Conservation (phyloP, 2,797 vertebrate genomes). For the Alca torda region DNA sequence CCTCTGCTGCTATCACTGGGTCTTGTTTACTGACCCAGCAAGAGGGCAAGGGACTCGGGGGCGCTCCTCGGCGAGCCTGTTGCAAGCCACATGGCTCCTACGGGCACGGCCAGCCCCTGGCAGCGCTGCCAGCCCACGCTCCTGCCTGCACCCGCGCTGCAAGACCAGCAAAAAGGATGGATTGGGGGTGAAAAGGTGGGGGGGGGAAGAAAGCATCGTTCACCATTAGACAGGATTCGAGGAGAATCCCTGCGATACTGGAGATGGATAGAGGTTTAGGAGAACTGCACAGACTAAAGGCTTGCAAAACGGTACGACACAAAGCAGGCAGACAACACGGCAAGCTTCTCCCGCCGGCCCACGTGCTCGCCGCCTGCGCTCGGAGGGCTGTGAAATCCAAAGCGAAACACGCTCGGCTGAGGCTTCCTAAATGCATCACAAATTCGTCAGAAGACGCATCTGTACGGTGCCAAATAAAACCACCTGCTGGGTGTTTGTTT, state of each 20-base stretch:
- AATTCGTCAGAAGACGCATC: background rate
- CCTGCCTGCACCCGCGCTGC: accelerated
- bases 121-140: background rate
- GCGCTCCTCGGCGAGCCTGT: background rate
- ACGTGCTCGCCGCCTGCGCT: accelerated
- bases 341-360: accelerated
- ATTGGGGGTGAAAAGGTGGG: background rate
- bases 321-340: background rate
- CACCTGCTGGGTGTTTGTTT: constrained; percentile 14
- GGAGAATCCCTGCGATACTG: background rate
- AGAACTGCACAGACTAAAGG: background rate
- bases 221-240: background rate
- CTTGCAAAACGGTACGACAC: background rate
- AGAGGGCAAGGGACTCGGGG: background rate
- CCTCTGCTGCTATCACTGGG: background rate
- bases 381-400: background rate
- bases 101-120: background rate
- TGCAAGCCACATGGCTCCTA: background rate
- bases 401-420: background rate
- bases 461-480: background rate
- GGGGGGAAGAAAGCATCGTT: accelerated
- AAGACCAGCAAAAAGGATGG: background rate
- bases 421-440: background rate
- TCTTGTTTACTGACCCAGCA: background rate
- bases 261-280: background rate